Percentiles rank a stretch among this genome's conserved stretches.
phyloP scores from a whole-genome alignment of 2,888 invertebrate species.

The Caenorhabditis becei region DNA sequence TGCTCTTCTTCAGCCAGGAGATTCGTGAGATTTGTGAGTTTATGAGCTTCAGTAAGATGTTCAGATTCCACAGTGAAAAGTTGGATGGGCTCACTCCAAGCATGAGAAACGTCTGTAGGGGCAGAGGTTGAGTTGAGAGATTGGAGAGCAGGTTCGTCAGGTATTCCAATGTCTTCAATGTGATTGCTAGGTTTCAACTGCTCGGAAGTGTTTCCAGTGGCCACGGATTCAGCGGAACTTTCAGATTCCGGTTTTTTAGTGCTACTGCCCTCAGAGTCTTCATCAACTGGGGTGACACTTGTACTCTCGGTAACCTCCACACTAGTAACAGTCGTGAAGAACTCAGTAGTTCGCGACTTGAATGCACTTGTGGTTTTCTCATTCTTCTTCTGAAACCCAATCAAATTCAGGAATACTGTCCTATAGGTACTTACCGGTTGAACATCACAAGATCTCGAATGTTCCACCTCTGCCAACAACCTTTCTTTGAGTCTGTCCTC shows the following conservation, averaged over 20 bases:
- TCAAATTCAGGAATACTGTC: neutral
- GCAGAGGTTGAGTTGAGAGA: conserved; percentile 1
- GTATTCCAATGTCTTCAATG: conserved; percentile 34
- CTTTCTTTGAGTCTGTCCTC: conserved; percentile 69
- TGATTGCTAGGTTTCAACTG: conserved; percentile 9
- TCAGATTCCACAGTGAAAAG: conserved; percentile 37
- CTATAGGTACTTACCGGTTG: conserved; percentile 23
- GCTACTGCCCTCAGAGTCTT: neutral
- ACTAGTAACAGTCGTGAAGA: neutral
- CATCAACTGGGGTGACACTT: neutral
- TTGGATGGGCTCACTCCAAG: conserved; percentile 40
- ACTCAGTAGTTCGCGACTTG: conserved; percentile 31
- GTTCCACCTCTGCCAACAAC: conserved; percentile 74
- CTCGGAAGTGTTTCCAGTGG: conserved; percentile 12
- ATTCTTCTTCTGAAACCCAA: conserved; percentile 18
- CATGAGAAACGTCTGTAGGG: neutral
- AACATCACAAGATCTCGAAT: conserved; percentile 70
- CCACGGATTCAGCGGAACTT: neutral
- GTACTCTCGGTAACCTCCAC: neutral
- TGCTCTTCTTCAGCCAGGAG: conserved; percentile 10
- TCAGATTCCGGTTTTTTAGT: conserved; percentile 4
- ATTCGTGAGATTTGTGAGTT: conserved; percentile 24
- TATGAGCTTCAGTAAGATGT: conserved; percentile 12
- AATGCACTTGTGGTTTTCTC: conserved; percentile 47
- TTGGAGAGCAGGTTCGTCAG: neutral